Base-by-base conservation (phyloP, 2,113 vertebrate species). In the Oreochromis niloticus region DNA sequence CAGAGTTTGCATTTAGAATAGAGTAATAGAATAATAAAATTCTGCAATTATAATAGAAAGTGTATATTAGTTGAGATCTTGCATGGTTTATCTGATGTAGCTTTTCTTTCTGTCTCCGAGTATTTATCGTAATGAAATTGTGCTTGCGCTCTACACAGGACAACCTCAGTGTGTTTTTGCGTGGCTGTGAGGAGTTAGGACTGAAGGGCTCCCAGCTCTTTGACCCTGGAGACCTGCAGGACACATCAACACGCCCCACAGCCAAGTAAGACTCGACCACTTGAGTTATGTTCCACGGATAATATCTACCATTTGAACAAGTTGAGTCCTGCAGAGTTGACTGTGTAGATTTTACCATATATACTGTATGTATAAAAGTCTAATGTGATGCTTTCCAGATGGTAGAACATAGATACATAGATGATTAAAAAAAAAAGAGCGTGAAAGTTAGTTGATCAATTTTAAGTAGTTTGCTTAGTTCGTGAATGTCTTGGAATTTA, bases 191-290 rank as follows among this genome's bases (percentile, higher is more conserved):
- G 95, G 97, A 99, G 89, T 93, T 99, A 11, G 98, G 98, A 56
- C 97, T 99, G 92, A 99, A 98, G 93, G 98, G 98, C 93, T 98
- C 97, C 61, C 98, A 99, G 93, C 97, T 99, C 91, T 99, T 99
- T 95, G 98, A 99, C 92, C 98, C 98, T 1, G 97, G 97, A 94
- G 98, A 99, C 94, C 97, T 99, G 27, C 98, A 99, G 93, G 98
- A 99, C 92, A 95, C 97, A 1, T 97, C 97, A 8, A 97, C 96
- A 94, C 96, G 97, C 88, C 96, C 95, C 88, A 91, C 97, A 7
- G 46, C 96, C 96, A 99, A 97, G 98, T 99, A 97, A 98, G 98
- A 95, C 54, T 82, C 43, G 17, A 41, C 22, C 17, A 54, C 54
- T 63, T 14, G 16, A 36, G 3, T 61, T 57, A 34, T 46, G 39